Evolutionary conservation across 2,113 vertebrate genomes (phyloP).

Genomic region (Pedetes capensis): DNA sequence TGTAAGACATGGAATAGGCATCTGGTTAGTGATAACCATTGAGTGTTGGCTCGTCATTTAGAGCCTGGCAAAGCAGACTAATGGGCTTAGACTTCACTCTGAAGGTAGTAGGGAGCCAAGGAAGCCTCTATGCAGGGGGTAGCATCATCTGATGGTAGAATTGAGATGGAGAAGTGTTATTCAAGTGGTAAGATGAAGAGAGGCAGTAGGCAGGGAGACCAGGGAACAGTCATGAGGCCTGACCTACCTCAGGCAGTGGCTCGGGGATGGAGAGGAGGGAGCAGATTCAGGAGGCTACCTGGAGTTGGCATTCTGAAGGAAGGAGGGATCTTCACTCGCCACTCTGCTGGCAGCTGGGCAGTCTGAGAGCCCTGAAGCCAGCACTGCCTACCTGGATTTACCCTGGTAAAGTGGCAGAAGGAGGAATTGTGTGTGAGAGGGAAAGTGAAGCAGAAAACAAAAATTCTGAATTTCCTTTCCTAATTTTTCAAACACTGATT

Average conservation of each 20-base stretch:
- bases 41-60: background rate
- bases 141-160: no score
- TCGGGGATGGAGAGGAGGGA: background rate
- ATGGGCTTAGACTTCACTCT: background rate
- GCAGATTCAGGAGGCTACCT: background rate
- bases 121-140: background rate
- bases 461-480: background rate
- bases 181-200: background rate
- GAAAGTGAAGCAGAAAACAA: background rate
- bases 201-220: background rate
- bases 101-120: background rate
- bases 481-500: background rate
- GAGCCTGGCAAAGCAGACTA: background rate
- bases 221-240: background rate
- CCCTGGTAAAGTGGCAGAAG: background rate
- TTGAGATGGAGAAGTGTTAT: background rate
- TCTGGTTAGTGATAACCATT: background rate
- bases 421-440: background rate
- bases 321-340: background rate
- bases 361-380: background rate
- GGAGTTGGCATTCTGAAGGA: background rate
- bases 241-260: background rate
- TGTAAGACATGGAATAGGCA: accelerated
- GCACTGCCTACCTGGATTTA: background rate
- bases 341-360: background rate